Evolutionary conservation across 2,888 invertebrate genomes (phyloP), one percentile per base, ranked within the genome.

Genomic region (Cryptophagus acutangulus): DNA sequence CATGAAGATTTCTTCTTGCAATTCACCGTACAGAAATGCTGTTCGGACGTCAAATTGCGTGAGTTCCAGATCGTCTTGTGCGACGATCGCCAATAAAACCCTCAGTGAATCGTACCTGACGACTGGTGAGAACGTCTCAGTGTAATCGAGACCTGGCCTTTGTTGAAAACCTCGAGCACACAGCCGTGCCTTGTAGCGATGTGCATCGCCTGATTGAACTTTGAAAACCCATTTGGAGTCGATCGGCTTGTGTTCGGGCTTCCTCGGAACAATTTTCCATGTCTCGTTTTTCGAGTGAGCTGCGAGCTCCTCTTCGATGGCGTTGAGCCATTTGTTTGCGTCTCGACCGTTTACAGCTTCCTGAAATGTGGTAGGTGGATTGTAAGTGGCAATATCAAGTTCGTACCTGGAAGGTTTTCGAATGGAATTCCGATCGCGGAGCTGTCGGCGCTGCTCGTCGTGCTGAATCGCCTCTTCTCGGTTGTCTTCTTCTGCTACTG

Each of bases 71-170:
- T 36, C 26, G 15, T 33, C 8, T 26, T 44, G 31, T 15, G 36
- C 41, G 30, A 38, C 17, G 12, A 46, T 2, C 8, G 41, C 46
- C 13, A 51, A 41, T 24, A 52, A 33, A 13, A 51, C 20, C 38
- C 51, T 20, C 4, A 50, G 13, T 3, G 39, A 41, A 10, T 38
- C 36, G 40, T 47, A 31, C 12, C 38, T 31, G 2, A 47, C 40
- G n/a, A 50, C 47, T 4, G 48, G 52, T 9, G 49, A 45, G 41
- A 45, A 51, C 13, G 45, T 48, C 14, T 50, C 51, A n/a, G 17
- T 13, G 38, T 43, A 50, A 20, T 51, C 47, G 6, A 48, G 25
- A 9, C 47, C 45, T 15, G 30, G 8, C 25, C 24, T 40, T 26
- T 49, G 45, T 3, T 33, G 24, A 35, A 40, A 49, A 8, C 49